Percentiles rank a stretch among this genome's conserved stretches.
phyloP scores from a whole-genome alignment of 2,113 vertebrate genomes.

The Ictalurus punctatus region DNA sequence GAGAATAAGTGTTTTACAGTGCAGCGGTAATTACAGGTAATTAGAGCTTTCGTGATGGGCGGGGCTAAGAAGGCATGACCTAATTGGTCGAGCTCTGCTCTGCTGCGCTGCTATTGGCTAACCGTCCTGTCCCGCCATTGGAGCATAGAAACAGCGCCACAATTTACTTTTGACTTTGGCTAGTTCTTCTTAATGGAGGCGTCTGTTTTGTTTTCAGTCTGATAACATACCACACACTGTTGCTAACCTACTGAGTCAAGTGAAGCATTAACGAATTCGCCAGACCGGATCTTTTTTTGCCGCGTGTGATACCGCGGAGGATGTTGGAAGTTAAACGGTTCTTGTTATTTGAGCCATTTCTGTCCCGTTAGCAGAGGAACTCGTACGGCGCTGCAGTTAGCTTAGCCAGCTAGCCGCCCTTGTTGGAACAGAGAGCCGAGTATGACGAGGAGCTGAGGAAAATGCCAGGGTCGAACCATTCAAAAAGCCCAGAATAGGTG shows the following conservation, averaged over 20 bases:
- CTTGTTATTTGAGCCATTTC: background rate
- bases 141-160: conserved; percentile 70
- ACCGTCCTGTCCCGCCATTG: conserved; percentile 63
- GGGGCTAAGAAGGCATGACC: background rate
- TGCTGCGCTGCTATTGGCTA: conserved; percentile 63
- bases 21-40: background rate
- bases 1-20: background rate
- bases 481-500: background rate
- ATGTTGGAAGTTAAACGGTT: conserved; percentile 17
- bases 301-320: conserved; percentile 35
- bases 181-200: background rate
- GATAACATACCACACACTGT: background rate
- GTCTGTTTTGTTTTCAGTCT: conserved; percentile 20
- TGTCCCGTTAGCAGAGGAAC: background rate
- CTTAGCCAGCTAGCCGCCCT: conserved; percentile 9
- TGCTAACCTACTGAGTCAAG: conserved; percentile 1
- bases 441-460: background rate
- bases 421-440: background rate
- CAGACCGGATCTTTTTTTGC: background rate
- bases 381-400: background rate
- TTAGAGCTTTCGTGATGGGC: background rate
- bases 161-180: conserved; percentile 57
- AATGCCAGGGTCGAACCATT: background rate
- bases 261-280: conserved; percentile 22
- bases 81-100: conserved; percentile 58